phyloP scores from a whole-genome alignment of 1,140 invertebrate genomes.

The Trachymyrmex cornetzi region DNA sequence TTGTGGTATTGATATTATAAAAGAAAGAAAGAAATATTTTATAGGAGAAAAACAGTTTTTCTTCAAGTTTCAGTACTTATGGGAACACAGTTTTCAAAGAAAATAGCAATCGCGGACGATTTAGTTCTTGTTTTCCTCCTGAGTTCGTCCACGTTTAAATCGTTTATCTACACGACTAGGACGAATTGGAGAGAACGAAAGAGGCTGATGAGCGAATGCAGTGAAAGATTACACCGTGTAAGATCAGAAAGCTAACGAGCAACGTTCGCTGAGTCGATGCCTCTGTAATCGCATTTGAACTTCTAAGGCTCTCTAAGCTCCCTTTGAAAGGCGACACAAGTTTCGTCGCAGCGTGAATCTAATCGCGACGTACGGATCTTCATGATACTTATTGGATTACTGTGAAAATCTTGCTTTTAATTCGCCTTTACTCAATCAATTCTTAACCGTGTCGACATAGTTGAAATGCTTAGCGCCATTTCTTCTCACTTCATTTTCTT shows the following conservation, averaged over 20 bases:
- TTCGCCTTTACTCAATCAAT: slow-evolving; percentile 29
- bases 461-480: background rate
- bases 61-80: background rate
- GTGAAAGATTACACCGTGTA: slow-evolving; percentile 55
- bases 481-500: background rate
- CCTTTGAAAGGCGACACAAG: slow-evolving; percentile 47
- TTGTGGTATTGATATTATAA: background rate
- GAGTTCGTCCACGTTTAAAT: slow-evolving; percentile 9
- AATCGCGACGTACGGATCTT: slow-evolving; percentile 46
- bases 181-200: slow-evolving; percentile 2
- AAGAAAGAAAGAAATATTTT: slow-evolving; percentile 1
- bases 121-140: background rate
- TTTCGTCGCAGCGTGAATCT: slow-evolving; percentile 49
- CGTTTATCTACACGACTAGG: slow-evolving; percentile 32
- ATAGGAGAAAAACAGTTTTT: background rate
- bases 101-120: slow-evolving; percentile 32
- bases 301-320: slow-evolving; percentile 42
- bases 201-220: slow-evolving; percentile 27
- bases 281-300: slow-evolving; percentile 53
- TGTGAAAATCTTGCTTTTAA: slow-evolving; percentile 52
- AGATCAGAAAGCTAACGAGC: slow-evolving; percentile 48
- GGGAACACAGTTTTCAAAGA: slow-evolving; percentile 16
- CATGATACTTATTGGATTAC: slow-evolving; percentile 63
- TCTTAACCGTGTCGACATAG: background rate
- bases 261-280: slow-evolving; percentile 39